Evolutionary conservation across 2,797 vertebrate genomes (phyloP).

Genomic region (Odontamblyopus lacepedii): DNA sequence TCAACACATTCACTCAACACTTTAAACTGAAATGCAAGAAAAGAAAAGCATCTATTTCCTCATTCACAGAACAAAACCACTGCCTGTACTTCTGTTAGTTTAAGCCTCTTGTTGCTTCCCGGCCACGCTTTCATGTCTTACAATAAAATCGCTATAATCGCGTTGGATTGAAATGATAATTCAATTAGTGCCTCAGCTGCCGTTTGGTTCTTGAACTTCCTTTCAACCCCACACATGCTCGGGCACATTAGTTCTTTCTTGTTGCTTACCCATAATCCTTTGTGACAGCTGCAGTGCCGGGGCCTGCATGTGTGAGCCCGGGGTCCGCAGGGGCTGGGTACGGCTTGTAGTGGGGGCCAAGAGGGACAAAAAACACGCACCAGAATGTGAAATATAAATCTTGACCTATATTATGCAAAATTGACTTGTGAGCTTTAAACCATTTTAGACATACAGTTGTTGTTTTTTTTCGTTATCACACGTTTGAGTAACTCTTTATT

Average conservation of each 20-base stretch:
- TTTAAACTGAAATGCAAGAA: not conserved
- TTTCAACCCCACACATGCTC: constrained; percentile 20
- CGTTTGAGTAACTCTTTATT: too few relatives aligned
- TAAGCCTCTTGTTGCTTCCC: not conserved
- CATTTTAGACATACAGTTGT: too few relatives aligned
- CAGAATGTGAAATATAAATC: not conserved
- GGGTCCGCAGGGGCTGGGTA: constrained; percentile 18
- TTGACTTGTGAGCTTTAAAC: too few relatives aligned
- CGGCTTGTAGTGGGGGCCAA: constrained; percentile 4
- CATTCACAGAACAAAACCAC: not conserved
- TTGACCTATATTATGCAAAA: too few relatives aligned
- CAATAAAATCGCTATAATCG: not conserved
- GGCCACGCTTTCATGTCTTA: not conserved
- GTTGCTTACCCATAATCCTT: constrained; percentile 26
- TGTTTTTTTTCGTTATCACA: too few relatives aligned
- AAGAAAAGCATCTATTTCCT: not conserved
- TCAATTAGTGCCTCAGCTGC: constrained; percentile 5
- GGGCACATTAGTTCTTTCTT: constrained; percentile 21
- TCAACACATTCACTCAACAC: not conserved
- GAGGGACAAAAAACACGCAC: not conserved
- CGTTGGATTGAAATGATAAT: not conserved
- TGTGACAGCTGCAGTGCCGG: constrained; percentile 37
- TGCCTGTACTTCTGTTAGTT: too few relatives aligned
- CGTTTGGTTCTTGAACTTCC: constrained; percentile 37
- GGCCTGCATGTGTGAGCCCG: constrained; percentile 15